A percentile compares a stretch with the other conserved stretches of the same genome.
Evolutionary conservation across 2,888 invertebrate genomes (phyloP).

Genomic region (Spilosoma lubricipeda): DNA sequence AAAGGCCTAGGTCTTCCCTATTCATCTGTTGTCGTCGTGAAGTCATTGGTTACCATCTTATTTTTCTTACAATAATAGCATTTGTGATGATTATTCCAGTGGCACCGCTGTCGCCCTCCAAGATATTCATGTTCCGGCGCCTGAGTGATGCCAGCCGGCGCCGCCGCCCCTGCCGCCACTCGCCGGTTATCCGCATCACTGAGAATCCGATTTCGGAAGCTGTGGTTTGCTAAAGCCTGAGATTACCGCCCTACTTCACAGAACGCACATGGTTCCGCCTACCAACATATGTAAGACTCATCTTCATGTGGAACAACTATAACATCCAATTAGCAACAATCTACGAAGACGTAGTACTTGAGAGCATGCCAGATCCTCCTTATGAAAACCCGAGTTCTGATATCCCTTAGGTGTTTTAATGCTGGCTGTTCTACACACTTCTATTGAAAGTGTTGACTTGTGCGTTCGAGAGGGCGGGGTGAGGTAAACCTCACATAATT

Average conservation of each 20-base stretch:
- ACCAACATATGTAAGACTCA: not conserved
- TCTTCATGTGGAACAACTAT: not conserved
- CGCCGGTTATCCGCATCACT: conserved; percentile 91
- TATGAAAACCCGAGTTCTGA: not conserved
- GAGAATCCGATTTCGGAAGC: conserved; percentile 92
- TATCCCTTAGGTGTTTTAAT: conserved; percentile 2
- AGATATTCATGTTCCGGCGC: conserved; percentile 89
- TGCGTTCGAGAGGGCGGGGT: conserved; percentile 24
- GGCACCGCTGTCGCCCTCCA: conserved; percentile 90
- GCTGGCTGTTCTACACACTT: conserved; percentile 5
- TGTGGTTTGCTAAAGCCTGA: conserved; percentile 88
- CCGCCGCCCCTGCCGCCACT: conserved; percentile 80
- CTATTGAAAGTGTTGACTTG: not conserved
- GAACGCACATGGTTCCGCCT: conserved; percentile 5
- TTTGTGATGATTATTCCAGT: conserved; percentile 77
- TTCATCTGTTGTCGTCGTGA: too few species aligned
- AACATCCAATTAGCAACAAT: conserved; percentile 9
- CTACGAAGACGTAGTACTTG: conserved; percentile 7
- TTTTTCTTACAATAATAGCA: not conserved
- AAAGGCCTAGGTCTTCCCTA: not conserved
- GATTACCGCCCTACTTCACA: conserved; percentile 9
- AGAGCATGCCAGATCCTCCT: not conserved
- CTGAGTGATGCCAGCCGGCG: conserved; percentile 80
- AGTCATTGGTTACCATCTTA: not conserved
- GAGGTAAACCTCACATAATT: conserved; percentile 44